Percentiles rank a stretch among this genome's conserved stretches.
These are phyloP conservation scores for Lontra canadensis DNA, from an alignment of 2,113 vertebrate species.

Conservation along the genomic window DNA sequence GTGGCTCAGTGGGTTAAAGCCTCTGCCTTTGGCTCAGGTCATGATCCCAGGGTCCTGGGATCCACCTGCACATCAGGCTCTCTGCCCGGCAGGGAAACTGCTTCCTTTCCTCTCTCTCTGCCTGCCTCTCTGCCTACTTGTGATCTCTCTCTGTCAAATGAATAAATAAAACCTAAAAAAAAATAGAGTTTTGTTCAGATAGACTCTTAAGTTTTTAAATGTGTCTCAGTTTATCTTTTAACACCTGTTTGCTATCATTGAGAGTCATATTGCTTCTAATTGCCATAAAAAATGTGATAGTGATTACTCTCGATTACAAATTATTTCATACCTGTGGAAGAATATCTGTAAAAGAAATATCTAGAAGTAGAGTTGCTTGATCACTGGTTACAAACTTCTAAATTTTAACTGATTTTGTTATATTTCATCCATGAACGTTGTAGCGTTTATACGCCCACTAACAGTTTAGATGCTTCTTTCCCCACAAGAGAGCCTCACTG, in stretches of 20 bases:
- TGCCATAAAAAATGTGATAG: background rate
- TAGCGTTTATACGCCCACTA: background rate
- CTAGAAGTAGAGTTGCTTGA: background rate
- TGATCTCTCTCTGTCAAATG: too few species aligned
- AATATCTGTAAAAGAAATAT: background rate
- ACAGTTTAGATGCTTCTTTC: background rate
- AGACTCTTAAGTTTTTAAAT: background rate
- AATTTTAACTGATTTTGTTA: background rate
- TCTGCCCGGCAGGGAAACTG: too few species aligned
- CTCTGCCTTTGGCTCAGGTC: too few species aligned
- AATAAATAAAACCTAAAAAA: too few species aligned
- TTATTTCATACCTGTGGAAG: background rate
- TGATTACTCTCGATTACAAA: background rate
- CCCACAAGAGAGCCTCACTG: background rate
- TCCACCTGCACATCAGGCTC: fast-evolving
- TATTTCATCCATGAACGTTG: background rate
- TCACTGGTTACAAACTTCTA: background rate
- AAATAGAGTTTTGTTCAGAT: background rate
- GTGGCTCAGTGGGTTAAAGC: too few species aligned
- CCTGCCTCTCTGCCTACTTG: too few species aligned
- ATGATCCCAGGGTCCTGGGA: too few species aligned
- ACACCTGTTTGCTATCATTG: background rate
- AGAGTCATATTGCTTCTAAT: background rate
- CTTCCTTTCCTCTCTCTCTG: too few species aligned
- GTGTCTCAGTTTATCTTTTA: background rate